These are phyloP conservation scores for Gymnothorax javanicus DNA, from an alignment of 2,797 vertebrate genomes.

Conservation along the genomic window DNA sequence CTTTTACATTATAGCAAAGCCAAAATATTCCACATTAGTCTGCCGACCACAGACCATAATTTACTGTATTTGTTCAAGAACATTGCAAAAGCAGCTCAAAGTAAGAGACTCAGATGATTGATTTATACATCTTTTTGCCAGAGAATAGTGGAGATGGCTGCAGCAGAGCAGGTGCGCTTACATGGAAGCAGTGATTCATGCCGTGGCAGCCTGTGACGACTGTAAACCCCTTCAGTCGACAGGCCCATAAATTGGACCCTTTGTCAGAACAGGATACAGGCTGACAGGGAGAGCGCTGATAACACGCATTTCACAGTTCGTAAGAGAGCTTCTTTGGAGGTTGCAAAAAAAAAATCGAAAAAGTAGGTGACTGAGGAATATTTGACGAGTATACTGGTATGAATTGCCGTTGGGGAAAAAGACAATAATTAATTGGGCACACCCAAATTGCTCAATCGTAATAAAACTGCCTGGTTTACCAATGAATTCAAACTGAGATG, in stretches of 20 bases:
- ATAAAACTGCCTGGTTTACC: slow-evolving; percentile 6
- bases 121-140: neutral
- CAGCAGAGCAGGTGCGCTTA: neutral
- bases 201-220: slow-evolving; percentile 27
- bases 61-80: neutral
- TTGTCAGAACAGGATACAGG: slow-evolving; percentile 32
- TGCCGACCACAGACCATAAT: neutral
- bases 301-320: slow-evolving; percentile 22
- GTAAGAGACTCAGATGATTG: neutral
- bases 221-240: slow-evolving; percentile 30
- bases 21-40: neutral
- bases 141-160: neutral
- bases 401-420: slow-evolving; percentile 13
- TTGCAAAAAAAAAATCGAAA: neutral
- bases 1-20: neutral
- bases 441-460: neutral
- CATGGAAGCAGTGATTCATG: neutral
- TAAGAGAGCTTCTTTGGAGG: slow-evolving; percentile 27
- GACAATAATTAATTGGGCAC: neutral
- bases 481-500: slow-evolving; percentile 13
- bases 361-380: neutral
- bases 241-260: slow-evolving; percentile 37
- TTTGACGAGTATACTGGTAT: neutral
- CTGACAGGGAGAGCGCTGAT: slow-evolving; percentile 18
- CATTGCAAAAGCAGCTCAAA: neutral